Conservation (phyloP, 2,797 vertebrate genomes). For the Leptatherina wallacei region DNA sequence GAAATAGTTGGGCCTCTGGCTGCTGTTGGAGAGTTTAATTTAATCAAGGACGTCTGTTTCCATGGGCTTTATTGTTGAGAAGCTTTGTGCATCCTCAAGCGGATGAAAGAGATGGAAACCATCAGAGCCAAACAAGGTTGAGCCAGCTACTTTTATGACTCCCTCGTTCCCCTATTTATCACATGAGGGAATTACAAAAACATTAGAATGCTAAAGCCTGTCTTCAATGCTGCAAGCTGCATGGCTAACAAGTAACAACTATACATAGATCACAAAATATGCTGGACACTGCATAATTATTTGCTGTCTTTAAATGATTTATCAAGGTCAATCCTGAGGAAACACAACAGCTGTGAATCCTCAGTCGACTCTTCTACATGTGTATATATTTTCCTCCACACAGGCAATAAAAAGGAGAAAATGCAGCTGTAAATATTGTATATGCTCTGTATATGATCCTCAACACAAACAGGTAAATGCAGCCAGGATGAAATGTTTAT, state of each 20-base stretch:
- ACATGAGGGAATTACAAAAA: constrained; percentile 36
- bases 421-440: constrained; percentile 42
- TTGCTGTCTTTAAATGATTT: constrained; percentile 27
- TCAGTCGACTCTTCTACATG: constrained; percentile 3
- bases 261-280: constrained; percentile 10
- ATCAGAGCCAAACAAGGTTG: constrained; percentile 25
- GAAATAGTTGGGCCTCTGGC: constrained; percentile 48
- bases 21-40: constrained; percentile 48
- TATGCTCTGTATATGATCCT: constrained; percentile 33
- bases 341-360: constrained; percentile 28
- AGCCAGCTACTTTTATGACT: constrained; percentile 33
- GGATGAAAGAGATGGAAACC: constrained; percentile 69
- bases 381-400: constrained; percentile 9
- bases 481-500: constrained; percentile 78
- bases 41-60: constrained; percentile 65
- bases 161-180: constrained; percentile 42
- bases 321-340: constrained; percentile 24
- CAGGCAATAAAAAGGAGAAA: constrained; percentile 22
- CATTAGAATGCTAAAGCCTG: constrained; percentile 20
- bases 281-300: constrained; percentile 39
- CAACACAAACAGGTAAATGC: constrained; percentile 75
- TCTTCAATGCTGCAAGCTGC: constrained; percentile 4
- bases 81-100: constrained; percentile 56
- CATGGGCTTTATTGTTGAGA: constrained; percentile 60
- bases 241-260: constrained; percentile 12